Percentiles rank a stretch among this genome's conserved stretches.
These are phyloP conservation scores for Tenthredo scrophulariae DNA, from an alignment of 2,888 invertebrate species.

Conservation along the genomic window DNA sequence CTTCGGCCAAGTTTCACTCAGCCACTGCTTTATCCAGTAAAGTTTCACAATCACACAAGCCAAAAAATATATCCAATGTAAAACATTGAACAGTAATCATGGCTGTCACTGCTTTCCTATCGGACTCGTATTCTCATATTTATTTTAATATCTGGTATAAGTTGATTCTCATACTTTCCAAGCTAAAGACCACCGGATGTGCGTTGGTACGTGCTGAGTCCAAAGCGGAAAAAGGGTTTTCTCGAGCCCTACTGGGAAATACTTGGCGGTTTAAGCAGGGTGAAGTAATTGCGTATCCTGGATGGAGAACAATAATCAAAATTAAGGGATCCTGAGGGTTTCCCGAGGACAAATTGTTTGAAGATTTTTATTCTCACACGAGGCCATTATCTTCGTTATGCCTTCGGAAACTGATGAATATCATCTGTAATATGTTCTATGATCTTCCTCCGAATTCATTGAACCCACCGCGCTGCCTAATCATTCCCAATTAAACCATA, in stretches of 20 bases:
- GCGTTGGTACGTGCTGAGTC: constrained; percentile 21
- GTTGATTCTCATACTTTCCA: background rate
- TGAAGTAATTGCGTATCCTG: constrained; percentile 35
- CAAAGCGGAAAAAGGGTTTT: constrained; percentile 8
- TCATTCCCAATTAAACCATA: background rate
- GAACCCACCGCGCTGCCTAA: background rate
- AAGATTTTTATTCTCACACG: background rate
- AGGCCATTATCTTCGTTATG: background rate
- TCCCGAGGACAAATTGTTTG: background rate
- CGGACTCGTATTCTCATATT: background rate
- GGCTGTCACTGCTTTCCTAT: too few relatives aligned
- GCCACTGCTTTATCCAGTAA: background rate
- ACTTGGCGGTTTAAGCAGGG: constrained; percentile 5
- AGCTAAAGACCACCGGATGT: constrained; percentile 6
- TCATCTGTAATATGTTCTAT: background rate
- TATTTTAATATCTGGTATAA: background rate
- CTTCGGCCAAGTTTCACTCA: background rate
- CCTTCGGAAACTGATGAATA: background rate
- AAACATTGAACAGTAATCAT: background rate
- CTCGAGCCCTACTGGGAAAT: constrained; percentile 20
- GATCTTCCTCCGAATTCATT: background rate
- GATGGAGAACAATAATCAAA: constrained; percentile 16
- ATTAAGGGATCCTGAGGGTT: constrained; percentile 25
- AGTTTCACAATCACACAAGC: background rate
- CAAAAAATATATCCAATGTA: background rate